These are phyloP conservation scores for Alectura lathami DNA, from an alignment of 2,113 vertebrate species.

Conservation along the genomic window DNA sequence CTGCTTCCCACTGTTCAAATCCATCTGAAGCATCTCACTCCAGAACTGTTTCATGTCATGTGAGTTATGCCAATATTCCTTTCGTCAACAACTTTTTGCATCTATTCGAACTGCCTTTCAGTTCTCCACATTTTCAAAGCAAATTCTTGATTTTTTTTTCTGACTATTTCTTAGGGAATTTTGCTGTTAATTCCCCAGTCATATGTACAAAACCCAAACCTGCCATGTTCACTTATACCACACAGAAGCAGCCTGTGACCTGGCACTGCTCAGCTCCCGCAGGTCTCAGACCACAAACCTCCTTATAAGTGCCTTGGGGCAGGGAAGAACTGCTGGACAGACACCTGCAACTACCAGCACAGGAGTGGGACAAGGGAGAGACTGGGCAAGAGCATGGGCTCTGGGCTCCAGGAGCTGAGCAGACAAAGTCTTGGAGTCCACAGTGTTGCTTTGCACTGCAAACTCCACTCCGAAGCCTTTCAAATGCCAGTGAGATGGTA, in stretches of 20 bases:
- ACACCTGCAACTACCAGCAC: background rate
- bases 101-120: background rate
- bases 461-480: background rate
- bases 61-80: background rate
- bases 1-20: background rate
- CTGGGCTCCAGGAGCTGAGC: background rate
- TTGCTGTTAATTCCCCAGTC: background rate
- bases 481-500: background rate
- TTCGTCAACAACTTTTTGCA: background rate
- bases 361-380: background rate
- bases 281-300: background rate
- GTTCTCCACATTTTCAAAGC: background rate
- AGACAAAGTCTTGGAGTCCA: no score
- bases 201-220: background rate
- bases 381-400: background rate
- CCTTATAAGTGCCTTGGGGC: background rate
- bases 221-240: background rate
- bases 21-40: background rate
- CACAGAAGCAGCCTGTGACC: background rate
- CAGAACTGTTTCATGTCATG: background rate
- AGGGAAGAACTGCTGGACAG: background rate
- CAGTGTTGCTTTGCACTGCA: background rate
- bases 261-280: background rate
- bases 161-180: background rate
- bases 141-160: background rate